Evolutionary conservation across 2,113 vertebrate genomes (phyloP).

Genomic region (Tiliqua scincoides): DNA sequence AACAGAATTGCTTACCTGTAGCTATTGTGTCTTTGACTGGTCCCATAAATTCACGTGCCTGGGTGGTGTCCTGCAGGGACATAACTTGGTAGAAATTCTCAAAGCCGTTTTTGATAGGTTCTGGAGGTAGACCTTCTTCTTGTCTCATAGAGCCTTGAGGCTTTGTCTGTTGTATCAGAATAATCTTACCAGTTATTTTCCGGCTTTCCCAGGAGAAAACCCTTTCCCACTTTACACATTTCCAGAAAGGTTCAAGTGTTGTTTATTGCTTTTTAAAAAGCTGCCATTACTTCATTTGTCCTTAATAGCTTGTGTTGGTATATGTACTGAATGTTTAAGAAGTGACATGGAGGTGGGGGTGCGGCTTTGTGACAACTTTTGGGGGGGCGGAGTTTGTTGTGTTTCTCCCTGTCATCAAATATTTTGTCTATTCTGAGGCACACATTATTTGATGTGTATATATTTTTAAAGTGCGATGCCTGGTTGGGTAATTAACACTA

Average conservation of each 20-base stretch:
- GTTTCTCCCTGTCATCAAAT: not conserved
- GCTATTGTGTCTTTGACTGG: too few species aligned
- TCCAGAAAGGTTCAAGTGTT: not conserved
- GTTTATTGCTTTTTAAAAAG: not conserved
- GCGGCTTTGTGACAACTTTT: not conserved
- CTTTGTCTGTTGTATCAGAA: not conserved
- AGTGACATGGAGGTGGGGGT: not conserved
- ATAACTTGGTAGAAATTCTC: too few species aligned
- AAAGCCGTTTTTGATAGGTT: too few species aligned
- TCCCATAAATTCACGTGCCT: too few species aligned
- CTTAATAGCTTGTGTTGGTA: not conserved
- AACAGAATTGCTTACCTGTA: too few species aligned
- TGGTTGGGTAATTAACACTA: slow-evolving; percentile 8
- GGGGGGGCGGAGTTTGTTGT: not conserved
- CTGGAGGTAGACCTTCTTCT: not conserved
- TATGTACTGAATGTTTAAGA: not conserved
- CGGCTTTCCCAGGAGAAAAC: not conserved
- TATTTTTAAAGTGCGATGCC: not conserved
- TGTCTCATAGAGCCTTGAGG: not conserved
- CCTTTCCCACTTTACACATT: not conserved
- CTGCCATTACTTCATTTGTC: not conserved
- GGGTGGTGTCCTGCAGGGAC: too few species aligned
- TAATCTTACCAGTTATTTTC: not conserved
- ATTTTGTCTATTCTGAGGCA: not conserved
- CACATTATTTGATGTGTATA: not conserved